Conservation (phyloP, 1,140 invertebrate genomes). For the Pollicipes pollicipes region DNA sequence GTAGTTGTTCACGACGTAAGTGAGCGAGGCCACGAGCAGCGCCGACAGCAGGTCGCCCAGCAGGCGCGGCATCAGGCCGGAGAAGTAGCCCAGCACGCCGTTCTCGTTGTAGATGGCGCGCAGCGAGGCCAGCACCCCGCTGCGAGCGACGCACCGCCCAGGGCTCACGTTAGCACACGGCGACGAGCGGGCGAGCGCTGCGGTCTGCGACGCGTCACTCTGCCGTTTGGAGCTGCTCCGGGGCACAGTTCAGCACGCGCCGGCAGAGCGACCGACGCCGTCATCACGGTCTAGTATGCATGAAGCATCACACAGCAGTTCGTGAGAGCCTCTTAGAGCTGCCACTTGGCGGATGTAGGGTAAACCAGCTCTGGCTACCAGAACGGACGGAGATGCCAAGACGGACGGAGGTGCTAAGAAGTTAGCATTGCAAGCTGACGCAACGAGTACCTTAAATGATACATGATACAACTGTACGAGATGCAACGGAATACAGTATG, state of each 20-base stretch:
- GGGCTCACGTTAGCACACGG: slow-evolving; percentile 5
- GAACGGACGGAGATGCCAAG: too few relatives aligned
- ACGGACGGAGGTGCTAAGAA: too few relatives aligned
- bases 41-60: slow-evolving; percentile 56
- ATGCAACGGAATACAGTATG: too few relatives aligned
- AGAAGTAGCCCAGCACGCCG: slow-evolving; percentile 65
- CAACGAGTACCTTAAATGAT: too few relatives aligned
- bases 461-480: too few relatives aligned
- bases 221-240: neutral
- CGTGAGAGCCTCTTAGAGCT: too few relatives aligned
- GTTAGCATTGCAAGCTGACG: too few relatives aligned
- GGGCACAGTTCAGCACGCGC: slow-evolving; percentile 4
- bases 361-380: too few relatives aligned
- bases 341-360: too few relatives aligned
- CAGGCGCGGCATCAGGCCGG: slow-evolving; percentile 59
- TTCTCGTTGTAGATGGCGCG: slow-evolving; percentile 59
- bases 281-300: too few relatives aligned
- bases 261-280: too few relatives aligned
- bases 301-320: too few relatives aligned
- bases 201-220: neutral
- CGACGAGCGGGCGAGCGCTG: neutral
- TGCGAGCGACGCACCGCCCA: slow-evolving; percentile 26
- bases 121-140: slow-evolving; percentile 49
- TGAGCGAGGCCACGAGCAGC: slow-evolving; percentile 46
- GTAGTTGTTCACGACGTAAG: slow-evolving; percentile 59